Evolutionary conservation across 2,888 invertebrate species (phyloP), one percentile per base, ranked within the genome.

Genomic region (Achlya flavicornis): DNA sequence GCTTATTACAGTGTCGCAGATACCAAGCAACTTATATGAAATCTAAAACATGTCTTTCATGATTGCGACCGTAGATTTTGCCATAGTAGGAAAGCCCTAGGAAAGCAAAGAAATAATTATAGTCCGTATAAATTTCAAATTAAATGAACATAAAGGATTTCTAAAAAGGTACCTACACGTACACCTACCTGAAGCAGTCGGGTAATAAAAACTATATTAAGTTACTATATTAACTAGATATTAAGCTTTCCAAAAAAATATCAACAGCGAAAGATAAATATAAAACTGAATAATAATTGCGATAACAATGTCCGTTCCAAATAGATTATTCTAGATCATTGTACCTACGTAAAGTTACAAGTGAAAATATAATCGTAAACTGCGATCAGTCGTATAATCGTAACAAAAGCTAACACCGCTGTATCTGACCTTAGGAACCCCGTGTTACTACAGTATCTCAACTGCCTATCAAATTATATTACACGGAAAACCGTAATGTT

Each of bases 401-500:
- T 48, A 14, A 53, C 19, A 0, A 53, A 60, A 60, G 41, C 11
- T 19, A 14, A 53, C 53, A 53, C 53, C 53, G 53, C 59, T n/a
- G n/a, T n/a, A 26, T 41, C 12, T 60, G 41, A 60, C 60, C 59
- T 35, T 5, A 7, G 53, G 53, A 10, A 53, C 53, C 60, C 10
- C 60, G 7, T 58, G 35, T 19, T 12, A 14, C 12, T 41, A 10
- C 53, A 53, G 10, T 41, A 60, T 60, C 60, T 60, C 41, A 43
- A 60, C 19, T 35, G 19, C 60, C 60, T 19, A 60, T 60, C 60
- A 60, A 60, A 60, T 60, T 46, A 46, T n/a, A n/a, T n/a, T 41
- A 14, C 60, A 43, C 19, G 19, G 16, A 19, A 0, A 8, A 60
- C 41, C 41, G 3, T 41, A 41, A 12, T 41, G 12, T 4, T 38